Conservation (phyloP, 2,797 vertebrate genomes). For the Chloroceryle amazona region DNA sequence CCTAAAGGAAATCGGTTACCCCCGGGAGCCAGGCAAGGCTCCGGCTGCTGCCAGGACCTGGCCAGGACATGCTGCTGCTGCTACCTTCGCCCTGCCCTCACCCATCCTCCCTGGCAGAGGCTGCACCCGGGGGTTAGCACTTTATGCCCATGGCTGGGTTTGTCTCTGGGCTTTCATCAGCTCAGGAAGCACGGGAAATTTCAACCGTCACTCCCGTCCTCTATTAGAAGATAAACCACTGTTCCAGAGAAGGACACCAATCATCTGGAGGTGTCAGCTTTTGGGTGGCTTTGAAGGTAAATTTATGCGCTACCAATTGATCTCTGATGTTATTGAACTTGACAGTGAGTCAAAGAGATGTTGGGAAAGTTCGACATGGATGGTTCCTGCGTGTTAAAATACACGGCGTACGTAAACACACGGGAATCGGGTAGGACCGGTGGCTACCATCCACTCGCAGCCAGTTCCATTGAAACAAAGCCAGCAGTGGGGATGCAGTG, state of each 20-base stretch:
- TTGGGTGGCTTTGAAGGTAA: background rate
- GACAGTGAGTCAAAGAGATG: background rate
- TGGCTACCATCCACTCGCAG: background rate
- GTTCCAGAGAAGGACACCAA: background rate
- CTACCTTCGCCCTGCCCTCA: background rate
- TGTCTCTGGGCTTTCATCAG: background rate
- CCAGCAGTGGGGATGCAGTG: accelerated
- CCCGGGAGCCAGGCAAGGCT: background rate
- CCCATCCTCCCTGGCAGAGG: accelerated
- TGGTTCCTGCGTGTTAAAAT: background rate
- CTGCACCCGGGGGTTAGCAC: accelerated
- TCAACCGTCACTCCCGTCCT: background rate
- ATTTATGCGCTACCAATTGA: background rate
- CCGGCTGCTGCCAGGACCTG: background rate
- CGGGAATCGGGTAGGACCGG: accelerated
- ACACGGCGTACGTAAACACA: background rate
- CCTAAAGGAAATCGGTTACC: accelerated
- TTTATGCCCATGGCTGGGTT: accelerated
- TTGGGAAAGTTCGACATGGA: background rate
- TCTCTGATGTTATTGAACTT: background rate
- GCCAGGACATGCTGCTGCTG: accelerated
- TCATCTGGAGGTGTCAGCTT: background rate
- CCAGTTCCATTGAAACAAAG: background rate
- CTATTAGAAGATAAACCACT: background rate
- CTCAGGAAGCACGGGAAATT: background rate